A percentile compares a stretch with the other conserved stretches of the same genome.
Evolutionary conservation across 2,113 vertebrate genomes (phyloP).

Genomic region (Romanogobio albipinnatus): DNA sequence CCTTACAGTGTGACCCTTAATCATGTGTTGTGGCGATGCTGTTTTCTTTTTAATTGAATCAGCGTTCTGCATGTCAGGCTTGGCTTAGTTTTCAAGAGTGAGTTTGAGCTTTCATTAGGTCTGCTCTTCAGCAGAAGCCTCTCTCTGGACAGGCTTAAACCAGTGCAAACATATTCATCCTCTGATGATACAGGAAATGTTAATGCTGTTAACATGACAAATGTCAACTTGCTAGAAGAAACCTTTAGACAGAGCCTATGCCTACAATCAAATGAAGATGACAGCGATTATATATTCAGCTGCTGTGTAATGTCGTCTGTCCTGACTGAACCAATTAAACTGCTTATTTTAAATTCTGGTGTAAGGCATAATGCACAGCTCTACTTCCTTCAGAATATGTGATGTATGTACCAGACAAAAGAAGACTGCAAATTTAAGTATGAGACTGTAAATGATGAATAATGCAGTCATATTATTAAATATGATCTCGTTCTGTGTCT

Average conservation of each 20-base stretch:
- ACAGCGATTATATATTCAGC: not conserved
- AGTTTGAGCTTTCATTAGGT: conserved; percentile 15
- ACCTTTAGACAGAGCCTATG: conserved; percentile 26
- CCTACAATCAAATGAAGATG: conserved; percentile 25
- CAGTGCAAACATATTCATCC: conserved; percentile 32
- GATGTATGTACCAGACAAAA: not conserved
- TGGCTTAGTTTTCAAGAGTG: conserved; percentile 11
- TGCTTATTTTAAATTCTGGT: not conserved
- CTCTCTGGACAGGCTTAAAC: conserved; percentile 20
- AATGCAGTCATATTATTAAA: too few relatives aligned
- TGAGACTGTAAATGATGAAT: too few relatives aligned
- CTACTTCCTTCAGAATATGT: not conserved
- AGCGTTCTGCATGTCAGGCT: not conserved
- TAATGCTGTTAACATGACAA: conserved; percentile 34
- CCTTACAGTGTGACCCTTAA: not conserved
- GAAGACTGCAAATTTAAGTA: too few relatives aligned
- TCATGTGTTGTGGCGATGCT: conserved; percentile 2
- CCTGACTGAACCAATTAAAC: not conserved
- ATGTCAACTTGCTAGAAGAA: conserved; percentile 30
- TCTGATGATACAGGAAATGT: conserved; percentile 31
- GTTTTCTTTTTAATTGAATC: not conserved
- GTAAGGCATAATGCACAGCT: not conserved
- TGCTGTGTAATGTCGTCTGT: not conserved
- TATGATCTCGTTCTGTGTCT: not conserved
- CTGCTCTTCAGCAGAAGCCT: not conserved